These are phyloP conservation scores for Notarius lentiginosus DNA, from an alignment of 2,113 vertebrate genomes.

Conservation along the genomic window DNA sequence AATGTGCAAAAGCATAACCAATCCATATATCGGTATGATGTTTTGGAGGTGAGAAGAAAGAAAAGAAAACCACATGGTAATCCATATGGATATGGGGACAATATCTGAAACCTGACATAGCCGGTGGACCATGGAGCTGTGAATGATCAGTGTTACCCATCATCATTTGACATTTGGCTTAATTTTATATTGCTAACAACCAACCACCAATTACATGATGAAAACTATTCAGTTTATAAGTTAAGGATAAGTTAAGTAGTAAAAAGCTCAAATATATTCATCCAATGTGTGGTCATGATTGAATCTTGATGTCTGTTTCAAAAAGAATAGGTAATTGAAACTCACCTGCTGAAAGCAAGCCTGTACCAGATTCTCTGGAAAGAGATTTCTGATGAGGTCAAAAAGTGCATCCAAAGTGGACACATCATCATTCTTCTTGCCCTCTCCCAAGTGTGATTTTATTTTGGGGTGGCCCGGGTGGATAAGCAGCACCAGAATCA, in stretches of 20 bases:
- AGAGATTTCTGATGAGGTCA: constrained; percentile 94
- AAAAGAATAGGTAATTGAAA: background rate
- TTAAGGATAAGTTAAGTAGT: background rate
- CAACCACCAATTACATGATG: background rate
- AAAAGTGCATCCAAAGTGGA: constrained; percentile 95
- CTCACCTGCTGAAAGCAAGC: constrained; percentile 97
- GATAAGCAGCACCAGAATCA: constrained; percentile 91
- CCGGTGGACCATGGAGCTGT: background rate
- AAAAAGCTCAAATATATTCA: background rate
- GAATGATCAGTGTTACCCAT: background rate
- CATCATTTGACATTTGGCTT: background rate
- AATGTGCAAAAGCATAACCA: background rate
- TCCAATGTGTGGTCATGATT: background rate
- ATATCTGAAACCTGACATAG: background rate
- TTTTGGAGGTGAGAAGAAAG: background rate
- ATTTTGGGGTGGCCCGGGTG: constrained; percentile 96
- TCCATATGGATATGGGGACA: background rate
- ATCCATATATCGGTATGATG: background rate
- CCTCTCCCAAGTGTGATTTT: constrained; percentile 87
- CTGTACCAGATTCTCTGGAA: constrained; percentile 96
- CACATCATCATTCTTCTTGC: constrained; percentile 96
- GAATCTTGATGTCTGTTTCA: background rate
- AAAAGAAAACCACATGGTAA: background rate
- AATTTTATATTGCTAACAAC: background rate
- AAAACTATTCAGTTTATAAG: background rate